Evolutionary conservation across 2,113 vertebrate genomes (phyloP).

Genomic region (Callocephalon fimbriatum): DNA sequence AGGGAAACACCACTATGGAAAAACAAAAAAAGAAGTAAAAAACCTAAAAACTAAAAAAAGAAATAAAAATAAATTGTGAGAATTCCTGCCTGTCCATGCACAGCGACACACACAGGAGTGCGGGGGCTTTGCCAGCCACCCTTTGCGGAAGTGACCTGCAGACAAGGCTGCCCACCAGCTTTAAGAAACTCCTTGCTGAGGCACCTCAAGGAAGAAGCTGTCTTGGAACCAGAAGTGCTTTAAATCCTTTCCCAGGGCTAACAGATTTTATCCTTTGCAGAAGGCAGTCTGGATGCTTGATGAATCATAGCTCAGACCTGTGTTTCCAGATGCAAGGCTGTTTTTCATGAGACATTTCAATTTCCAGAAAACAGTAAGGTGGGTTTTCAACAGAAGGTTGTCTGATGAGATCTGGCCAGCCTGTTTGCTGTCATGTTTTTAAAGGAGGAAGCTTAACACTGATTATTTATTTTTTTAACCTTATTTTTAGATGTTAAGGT

Average conservation of each 20-base stretch:
- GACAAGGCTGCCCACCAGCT: neutral
- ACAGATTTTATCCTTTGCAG: neutral
- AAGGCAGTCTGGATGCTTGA: neutral
- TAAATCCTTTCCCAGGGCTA: neutral
- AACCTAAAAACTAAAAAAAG: neutral
- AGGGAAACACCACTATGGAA: neutral
- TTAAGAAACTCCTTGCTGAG: neutral
- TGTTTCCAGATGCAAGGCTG: neutral
- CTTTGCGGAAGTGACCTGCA: neutral
- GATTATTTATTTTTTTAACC: neutral
- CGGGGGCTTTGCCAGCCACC: neutral
- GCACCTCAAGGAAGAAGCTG: neutral
- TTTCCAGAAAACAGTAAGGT: neutral
- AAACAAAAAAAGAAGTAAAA: neutral
- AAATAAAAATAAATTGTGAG: neutral
- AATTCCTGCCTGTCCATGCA: rapidly evolving
- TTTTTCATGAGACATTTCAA: neutral
- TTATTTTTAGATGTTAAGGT: neutral
- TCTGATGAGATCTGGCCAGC: neutral
- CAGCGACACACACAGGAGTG: no score
- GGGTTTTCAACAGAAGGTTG: neutral
- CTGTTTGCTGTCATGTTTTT: neutral
- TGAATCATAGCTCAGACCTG: neutral
- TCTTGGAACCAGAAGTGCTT: neutral
- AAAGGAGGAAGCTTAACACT: rapidly evolving